These are phyloP conservation scores for Bothrops jararaca DNA, from an alignment of 2,113 vertebrate species.

Conservation along the genomic window DNA sequence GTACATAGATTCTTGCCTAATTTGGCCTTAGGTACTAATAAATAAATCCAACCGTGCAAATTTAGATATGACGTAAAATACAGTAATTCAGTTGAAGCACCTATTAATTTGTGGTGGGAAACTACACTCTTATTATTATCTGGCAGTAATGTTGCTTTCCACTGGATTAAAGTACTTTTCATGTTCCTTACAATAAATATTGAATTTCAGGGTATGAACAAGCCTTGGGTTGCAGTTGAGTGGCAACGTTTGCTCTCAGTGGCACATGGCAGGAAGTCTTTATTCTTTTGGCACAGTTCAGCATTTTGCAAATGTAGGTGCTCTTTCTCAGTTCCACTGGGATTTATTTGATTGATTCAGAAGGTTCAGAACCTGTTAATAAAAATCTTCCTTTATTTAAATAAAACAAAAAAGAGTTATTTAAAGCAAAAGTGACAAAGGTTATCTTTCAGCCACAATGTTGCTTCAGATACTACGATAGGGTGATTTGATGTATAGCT, in stretches of 20 bases:
- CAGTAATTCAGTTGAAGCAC: constrained; percentile 46
- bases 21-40: neutral
- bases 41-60: constrained; percentile 51
- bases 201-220: constrained; percentile 52
- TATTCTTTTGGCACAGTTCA: constrained; percentile 55
- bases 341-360: constrained; percentile 62
- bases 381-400: constrained; percentile 47
- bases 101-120: constrained; percentile 29
- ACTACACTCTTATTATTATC: constrained; percentile 42
- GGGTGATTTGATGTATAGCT: neutral
- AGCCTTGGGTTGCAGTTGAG: constrained; percentile 2
- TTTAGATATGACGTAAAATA: constrained; percentile 30
- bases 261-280: constrained; percentile 42
- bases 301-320: constrained; percentile 57
- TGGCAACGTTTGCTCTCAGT: constrained; percentile 44
- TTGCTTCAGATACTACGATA: constrained; percentile 19
- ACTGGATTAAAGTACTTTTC: constrained; percentile 50
- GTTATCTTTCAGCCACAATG: neutral
- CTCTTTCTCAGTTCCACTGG: constrained; percentile 43
- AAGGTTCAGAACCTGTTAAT: constrained; percentile 47
- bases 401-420: constrained; percentile 40
- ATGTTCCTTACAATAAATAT: constrained; percentile 48
- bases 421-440: neutral
- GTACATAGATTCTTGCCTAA: neutral
- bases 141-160: constrained; percentile 52